Evolutionary conservation across 2,888 invertebrate genomes (phyloP).

Genomic region (Aromia moschata): DNA sequence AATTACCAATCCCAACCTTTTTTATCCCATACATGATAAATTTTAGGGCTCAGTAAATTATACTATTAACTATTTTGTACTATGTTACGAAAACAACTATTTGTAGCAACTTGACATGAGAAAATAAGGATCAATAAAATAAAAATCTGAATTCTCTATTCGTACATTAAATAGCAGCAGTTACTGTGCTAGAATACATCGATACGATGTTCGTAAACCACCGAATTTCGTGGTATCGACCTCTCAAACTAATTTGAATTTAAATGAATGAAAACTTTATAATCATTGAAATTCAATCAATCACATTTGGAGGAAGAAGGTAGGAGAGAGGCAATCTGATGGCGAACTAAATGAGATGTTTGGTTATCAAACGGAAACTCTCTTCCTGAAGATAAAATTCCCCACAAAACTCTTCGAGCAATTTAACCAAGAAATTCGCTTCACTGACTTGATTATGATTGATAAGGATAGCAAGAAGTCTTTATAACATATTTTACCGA

Average conservation of each 20-base stretch:
- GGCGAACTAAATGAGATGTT: slow-evolving; percentile 59
- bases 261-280: slow-evolving; percentile 25
- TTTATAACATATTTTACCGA: slow-evolving; percentile 30
- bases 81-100: too few relatives aligned
- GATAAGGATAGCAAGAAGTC: slow-evolving; percentile 61
- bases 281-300: slow-evolving; percentile 45
- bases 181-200: too few relatives aligned
- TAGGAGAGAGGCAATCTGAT: slow-evolving; percentile 32
- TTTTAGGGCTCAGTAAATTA: too few relatives aligned
- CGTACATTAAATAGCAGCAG: too few relatives aligned
- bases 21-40: too few relatives aligned
- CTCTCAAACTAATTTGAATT: slow-evolving; percentile 7
- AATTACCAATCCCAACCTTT: too few relatives aligned
- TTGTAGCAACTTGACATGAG: too few relatives aligned
- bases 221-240: not conserved
- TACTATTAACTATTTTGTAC: too few relatives aligned
- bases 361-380: slow-evolving; percentile 60
- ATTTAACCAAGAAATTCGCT: slow-evolving; percentile 61
- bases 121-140: too few relatives aligned
- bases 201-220: too few relatives aligned
- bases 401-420: slow-evolving; percentile 58
- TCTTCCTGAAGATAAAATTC: slow-evolving; percentile 60
- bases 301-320: slow-evolving; percentile 36
- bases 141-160: too few relatives aligned
- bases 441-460: slow-evolving; percentile 63